Base-by-base conservation (phyloP, 2,888 invertebrate species). In the Craniophora ligustri region DNA sequence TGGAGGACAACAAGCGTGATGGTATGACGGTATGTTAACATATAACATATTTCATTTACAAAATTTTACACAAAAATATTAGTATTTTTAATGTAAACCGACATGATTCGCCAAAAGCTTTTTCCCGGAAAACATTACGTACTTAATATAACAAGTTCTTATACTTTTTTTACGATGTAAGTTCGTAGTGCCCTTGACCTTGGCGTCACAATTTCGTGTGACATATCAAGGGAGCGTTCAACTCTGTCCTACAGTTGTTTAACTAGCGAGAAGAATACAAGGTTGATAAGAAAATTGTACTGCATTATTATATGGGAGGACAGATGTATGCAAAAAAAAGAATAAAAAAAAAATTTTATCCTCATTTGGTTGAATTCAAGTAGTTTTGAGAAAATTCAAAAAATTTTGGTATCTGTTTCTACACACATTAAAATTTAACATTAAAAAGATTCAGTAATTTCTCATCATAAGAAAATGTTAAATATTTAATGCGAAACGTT, bases 221-320 rank as follows among this genome's bases (percentile, higher is more conserved):
- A 48, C 48, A 63, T 62, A 60, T 61, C 56, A 76, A 59, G 53
- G 42, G 68, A 71, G 47, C 71, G 40, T 72, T 76, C 65, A 76
- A 57, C 76, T 72, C 44, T 28, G 50, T 55, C 30, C 50, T 31
- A 44, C 39, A 31, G 13, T 53, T 40, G 35, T 23, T 13, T 13
- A 34, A 49, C 28, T 7, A 14, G 11, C 42, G 47, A 39, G 45
- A 61, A 57, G 28, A 15, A 34, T 18, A 16, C 38, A 59, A 62
- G 51, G 46, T 50, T 47, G 41, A 42, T 60, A 54, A 45, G 8
- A 30, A 28, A 60, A 54, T 53, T 46, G n/a, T 54, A 41, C 21
- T 30, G 15, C 2, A 15, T 30, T 15, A 54, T 58, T 66, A 53
- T 67, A 2, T 47, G 5, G 15, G 41, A 36, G 15, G 41, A 36